These are phyloP conservation scores for Phoebastria nigripes DNA, from an alignment of 2,797 vertebrate species.

Conservation along the genomic window DNA sequence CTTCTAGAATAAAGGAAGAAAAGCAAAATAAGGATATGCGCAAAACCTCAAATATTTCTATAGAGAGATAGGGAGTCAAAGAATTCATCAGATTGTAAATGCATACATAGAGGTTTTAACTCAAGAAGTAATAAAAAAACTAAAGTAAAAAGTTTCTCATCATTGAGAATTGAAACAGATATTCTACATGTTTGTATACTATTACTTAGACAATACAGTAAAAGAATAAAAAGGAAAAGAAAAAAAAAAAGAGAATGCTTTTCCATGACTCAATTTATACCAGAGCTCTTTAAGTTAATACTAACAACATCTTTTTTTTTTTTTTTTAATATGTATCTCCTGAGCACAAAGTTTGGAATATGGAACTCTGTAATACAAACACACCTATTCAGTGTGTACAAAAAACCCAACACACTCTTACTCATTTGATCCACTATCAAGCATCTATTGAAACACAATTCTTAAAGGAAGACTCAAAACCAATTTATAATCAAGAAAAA, in stretches of 20 bases:
- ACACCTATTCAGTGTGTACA: not conserved
- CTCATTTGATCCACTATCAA: not conserved
- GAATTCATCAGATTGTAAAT: not conserved
- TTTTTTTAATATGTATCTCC: not conserved
- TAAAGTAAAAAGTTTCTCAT: not conserved
- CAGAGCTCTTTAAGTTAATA: not conserved
- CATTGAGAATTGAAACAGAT: not conserved
- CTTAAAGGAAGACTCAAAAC: not conserved
- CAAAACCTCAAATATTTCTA: not conserved
- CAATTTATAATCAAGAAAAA: not conserved
- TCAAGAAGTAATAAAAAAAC: not conserved
- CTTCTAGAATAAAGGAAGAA: slow-evolving; percentile 55
- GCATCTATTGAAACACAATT: not conserved
- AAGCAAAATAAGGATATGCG: not conserved
- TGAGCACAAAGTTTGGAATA: not conserved
- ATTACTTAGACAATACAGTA: not conserved
- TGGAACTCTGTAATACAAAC: not conserved
- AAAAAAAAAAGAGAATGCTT: not conserved
- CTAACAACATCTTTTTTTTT: not conserved
- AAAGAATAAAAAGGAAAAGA: not conserved
- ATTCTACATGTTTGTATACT: not conserved
- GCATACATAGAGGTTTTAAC: not conserved
- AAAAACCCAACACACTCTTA: not conserved
- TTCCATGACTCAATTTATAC: not conserved
- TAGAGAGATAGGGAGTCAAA: not conserved